Percentiles rank a stretch among this genome's conserved stretches.
Conservation (phyloP, 2,113 vertebrate genomes). For the Gadus macrocephalus region DNA sequence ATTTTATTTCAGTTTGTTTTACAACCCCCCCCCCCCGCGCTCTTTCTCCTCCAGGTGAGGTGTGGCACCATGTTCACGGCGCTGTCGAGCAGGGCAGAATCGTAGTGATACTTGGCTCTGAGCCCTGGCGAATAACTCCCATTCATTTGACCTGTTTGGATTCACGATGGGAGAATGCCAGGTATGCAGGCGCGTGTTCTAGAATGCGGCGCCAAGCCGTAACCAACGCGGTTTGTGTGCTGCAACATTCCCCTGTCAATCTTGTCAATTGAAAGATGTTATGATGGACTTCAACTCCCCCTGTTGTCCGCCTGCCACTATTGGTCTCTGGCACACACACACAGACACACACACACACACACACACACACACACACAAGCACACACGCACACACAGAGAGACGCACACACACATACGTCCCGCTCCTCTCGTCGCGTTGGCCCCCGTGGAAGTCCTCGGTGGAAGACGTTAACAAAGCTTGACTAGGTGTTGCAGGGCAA, state of each 20-base stretch:
- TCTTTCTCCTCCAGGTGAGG: neutral
- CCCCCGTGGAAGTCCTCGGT: constrained; percentile 4
- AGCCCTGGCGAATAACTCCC: constrained; percentile 49
- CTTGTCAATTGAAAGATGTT: constrained; percentile 32
- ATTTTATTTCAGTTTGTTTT: neutral
- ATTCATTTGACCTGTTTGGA: constrained; percentile 31
- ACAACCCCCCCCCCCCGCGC: neutral
- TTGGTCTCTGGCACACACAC: neutral
- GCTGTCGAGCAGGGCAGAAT: constrained; percentile 35
- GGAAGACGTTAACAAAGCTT: constrained; percentile 39
- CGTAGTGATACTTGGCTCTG: constrained; percentile 65
- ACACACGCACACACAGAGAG: neutral
- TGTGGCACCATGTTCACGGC: constrained; percentile 8
- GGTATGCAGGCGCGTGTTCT: constrained; percentile 51
- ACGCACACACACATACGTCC: neutral
- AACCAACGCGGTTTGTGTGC: constrained; percentile 28
- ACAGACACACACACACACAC: neutral
- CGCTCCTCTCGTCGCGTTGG: constrained; percentile 10
- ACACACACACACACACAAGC: neutral
- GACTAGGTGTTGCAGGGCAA: constrained; percentile 56
- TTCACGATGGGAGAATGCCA: constrained; percentile 49
- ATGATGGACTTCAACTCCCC: constrained; percentile 18
- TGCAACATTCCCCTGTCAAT: constrained; percentile 36
- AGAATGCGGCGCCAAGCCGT: constrained; percentile 29
- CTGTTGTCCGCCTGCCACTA: neutral